These are phyloP conservation scores for Ganaspis brasiliensis DNA, from an alignment of 2,888 invertebrate genomes.

Conservation along the genomic window DNA sequence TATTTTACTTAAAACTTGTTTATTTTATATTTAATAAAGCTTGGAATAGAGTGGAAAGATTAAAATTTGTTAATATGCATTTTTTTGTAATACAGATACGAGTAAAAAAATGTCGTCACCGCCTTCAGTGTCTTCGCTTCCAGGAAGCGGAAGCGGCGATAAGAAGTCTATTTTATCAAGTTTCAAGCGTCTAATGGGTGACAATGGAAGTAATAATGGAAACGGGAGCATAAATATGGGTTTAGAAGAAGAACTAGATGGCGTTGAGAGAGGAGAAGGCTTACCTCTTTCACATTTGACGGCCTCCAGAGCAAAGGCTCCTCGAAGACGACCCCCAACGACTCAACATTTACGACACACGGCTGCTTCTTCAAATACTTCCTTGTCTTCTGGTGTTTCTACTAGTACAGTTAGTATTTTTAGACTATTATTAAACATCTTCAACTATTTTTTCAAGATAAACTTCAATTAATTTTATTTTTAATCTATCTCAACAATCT, in stretches of 20 bases:
- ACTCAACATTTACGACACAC: constrained; percentile 77
- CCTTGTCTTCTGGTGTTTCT: constrained; percentile 50
- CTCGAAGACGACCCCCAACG: constrained; percentile 86
- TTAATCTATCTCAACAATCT: too few species aligned
- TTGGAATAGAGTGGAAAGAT: too few species aligned
- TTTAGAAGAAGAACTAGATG: constrained; percentile 80
- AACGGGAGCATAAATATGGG: constrained; percentile 65
- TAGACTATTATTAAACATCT: not conserved
- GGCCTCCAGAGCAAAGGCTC: constrained; percentile 84
- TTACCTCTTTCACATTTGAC: constrained; percentile 82
- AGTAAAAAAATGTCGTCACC: constrained; percentile 64
- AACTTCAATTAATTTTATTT: too few species aligned
- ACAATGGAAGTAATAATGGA: constrained; percentile 65
- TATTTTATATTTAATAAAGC: not conserved
- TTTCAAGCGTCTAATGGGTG: constrained; percentile 72
- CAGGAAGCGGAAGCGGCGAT: constrained; percentile 63
- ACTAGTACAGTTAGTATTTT: constrained; percentile 41
- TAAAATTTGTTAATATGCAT: not conserved
- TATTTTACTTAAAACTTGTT: not conserved
- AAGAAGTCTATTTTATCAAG: constrained; percentile 73
- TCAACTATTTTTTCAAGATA: not conserved
- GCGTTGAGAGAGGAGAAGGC: constrained; percentile 80
- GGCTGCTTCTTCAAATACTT: constrained; percentile 57
- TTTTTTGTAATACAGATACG: constrained; percentile 51
- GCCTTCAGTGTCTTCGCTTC: constrained; percentile 60